Percentiles rank a stretch among this genome's conserved stretches.
Conservation (phyloP, 2,888 invertebrate species). For the Agrotis ipsilon region DNA sequence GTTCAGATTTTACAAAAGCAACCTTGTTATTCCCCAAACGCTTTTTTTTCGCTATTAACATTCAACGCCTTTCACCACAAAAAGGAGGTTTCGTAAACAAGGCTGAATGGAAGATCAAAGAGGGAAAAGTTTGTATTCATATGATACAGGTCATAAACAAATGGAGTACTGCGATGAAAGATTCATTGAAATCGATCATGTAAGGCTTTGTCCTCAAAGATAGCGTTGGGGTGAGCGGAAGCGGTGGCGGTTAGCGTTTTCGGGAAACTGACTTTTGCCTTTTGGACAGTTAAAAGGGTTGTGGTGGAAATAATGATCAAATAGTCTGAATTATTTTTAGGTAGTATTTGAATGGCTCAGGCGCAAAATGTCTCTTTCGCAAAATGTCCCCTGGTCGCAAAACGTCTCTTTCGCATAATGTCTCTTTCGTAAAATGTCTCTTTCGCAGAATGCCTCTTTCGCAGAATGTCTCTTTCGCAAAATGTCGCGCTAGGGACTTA, state of each 20-base stretch:
- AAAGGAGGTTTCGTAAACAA: conserved; percentile 40
- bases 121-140: conserved; percentile 33
- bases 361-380: too few relatives aligned
- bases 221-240: background rate
- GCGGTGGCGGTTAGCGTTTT: background rate
- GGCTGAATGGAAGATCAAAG: conserved; percentile 49
- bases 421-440: too few relatives aligned
- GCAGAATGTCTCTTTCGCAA: too few relatives aligned
- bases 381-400: too few relatives aligned
- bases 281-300: background rate
- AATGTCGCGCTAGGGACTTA: too few relatives aligned
- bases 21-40: conserved; percentile 11
- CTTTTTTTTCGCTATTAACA: conserved; percentile 14
- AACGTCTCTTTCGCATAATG: too few relatives aligned
- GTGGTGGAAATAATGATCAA: background rate
- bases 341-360: too few relatives aligned
- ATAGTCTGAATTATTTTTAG: too few relatives aligned
- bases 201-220: background rate
- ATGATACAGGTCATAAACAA: conserved; percentile 39
- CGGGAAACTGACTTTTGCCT: too few relatives aligned
- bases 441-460: too few relatives aligned
- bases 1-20: conserved; percentile 14
- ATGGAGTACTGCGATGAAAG: conserved; percentile 34
- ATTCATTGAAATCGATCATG: conserved; percentile 51
- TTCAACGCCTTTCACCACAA: conserved; percentile 28